Base-by-base conservation (phyloP, 2,797 vertebrate species). In the Petrocephalus schoutedeni region DNA sequence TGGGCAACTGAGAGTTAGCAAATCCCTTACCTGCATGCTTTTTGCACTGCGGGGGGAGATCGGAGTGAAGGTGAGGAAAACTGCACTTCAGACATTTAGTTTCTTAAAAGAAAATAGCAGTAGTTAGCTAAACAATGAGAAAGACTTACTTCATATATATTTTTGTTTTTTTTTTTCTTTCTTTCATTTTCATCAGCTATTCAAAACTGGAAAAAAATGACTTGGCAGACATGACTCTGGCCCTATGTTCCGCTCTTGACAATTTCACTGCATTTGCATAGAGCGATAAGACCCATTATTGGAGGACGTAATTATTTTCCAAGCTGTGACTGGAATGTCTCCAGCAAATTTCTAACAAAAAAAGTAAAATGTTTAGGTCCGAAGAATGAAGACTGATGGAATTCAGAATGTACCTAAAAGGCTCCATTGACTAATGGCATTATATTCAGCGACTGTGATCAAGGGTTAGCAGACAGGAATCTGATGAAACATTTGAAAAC, bases 231-330 rank as follows among this genome's bases (percentile, higher is more conserved):
- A 64, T 86, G 54, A 84, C 86, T 36, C 80, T 86, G 84, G 77
- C 87, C 49, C 61, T 61, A 67, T 84, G 85, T 51, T 61, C 54
- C 14, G 36, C 84, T 74, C n/a, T 87, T 86, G 58, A 71, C 88
- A 87, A 89, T 91, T 90, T 90, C 77, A 51, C 84, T 59, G 82
- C 90, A 86, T 89, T 89, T 74, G 77, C 85, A 85, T 91, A 87
- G 86, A 64, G 88, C 74, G 89, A 91, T 91, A 90, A 90, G 82
- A 88, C 53, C 88, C 82, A 88, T 92, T 90, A 89, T 57, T 83
- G 88, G 49, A 45, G 64, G 64, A 85, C 80, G 67, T 85, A 67
- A 88, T 85, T 54, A 85, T 67, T 67, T 59, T 28, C 59, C 14
- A 49, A 28, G 59, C 80, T 88, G 80, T 67, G 67, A 85, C 59